Base-by-base conservation (phyloP, 2,888 invertebrate genomes). In the Dryomyza anilis region DNA sequence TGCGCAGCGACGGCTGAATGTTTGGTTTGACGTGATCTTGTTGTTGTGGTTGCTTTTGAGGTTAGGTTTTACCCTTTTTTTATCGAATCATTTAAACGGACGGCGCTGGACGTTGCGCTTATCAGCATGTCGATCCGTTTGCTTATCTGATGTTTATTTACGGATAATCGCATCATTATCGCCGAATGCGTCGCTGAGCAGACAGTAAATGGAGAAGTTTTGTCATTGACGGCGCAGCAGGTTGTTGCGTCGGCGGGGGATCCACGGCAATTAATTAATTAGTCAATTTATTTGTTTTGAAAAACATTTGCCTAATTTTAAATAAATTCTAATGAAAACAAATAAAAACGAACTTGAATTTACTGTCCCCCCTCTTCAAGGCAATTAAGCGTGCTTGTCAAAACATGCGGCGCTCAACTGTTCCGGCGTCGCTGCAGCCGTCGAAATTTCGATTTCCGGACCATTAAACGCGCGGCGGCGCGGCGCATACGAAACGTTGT, bases 101-200 rank as follows among this genome's bases (percentile, higher is more conserved):
- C 36, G 33, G 21, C 55, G 23, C 4, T 36, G 33, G 68, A n/a
- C 65, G 46, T 65, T 67, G 65, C 66, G 58, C 74, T 77, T 77
- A 77, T 77, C 77, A 76, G 71, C 71, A 74, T 78, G 77, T 77
- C 78, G 77, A 77, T 77, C 77, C 73, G 69, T 68, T 66, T 68
- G 66, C 69, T 77, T 77, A 77, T 77, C 77, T 77, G 77, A 77
- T 77, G 77, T 77, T 77, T 75, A 78, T 77, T 77, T 76, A 65
- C 74, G 77, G 77, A 77, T 77, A 77, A 77, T 78, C 77, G 77
- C 78, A 78, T 77, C 78, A 77, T 77, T 77, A 78, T 78, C 16
- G 39, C 30, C 60, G 50, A n/a, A 33, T n/a, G 23, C 46, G 48
- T 27, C 50, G 27, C 23, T 19, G 48, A 21, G 29, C 10, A 10